phyloP scores from a whole-genome alignment of 1,140 invertebrate genomes.

The Bombyx mori region ASM3026992v2 NC_085117.1:438501-439000 shows the following conservation, averaged over 20 bases:
- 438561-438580: too few relatives aligned
- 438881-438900: neutral
- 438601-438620: too few relatives aligned
- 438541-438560: neutral
- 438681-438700: neutral
- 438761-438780: neutral
- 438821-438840: too few relatives aligned
- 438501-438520: neutral
- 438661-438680: neutral
- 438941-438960: neutral
- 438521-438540: neutral
- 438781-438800: neutral
- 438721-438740: neutral
- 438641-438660: neutral
- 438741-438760: constrained; percentile 6
- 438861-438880: too few relatives aligned
- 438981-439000: neutral
- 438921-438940: neutral
- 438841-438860: too few relatives aligned
- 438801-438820: too few relatives aligned
- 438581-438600: too few relatives aligned
- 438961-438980: neutral
- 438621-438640: too few relatives aligned
- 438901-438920: neutral
- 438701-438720: neutral